Base-by-base conservation (phyloP, 2,888 invertebrate genomes). In the Iselma pallidipennis region DNA sequence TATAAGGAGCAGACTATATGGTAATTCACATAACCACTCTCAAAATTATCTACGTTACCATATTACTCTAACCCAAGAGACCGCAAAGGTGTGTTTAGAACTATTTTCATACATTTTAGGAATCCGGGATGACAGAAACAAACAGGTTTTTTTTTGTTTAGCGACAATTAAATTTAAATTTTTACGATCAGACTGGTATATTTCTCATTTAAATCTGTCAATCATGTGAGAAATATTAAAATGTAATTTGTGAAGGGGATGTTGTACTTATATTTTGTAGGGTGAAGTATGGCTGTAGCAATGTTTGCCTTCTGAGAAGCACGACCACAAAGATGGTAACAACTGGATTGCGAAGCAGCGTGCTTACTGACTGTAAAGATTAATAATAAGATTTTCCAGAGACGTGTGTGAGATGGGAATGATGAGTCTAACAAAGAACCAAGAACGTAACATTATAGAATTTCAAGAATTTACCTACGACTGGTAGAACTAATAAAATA, bases 351-450 rank as follows among this genome's bases (percentile, higher is more conserved):
- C 75, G 70, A 72, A 66, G 69, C 68, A 67, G 74, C 74, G 76
- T 77, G 78, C 76, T 74, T 75, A 76, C 75, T 71, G 75, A 76
- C 75, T 77, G 78, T 76, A 79, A 80, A 79, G 77, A 80, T 80
- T 80, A 78, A 78, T 80, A 79, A 78, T 78, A 76, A 76, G 78
- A 79, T 79, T 79, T 79, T 74, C 70, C 66, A 69, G 74, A 66
- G 72, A 79, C 78, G 78, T 78, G 79, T 79, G 37, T 78, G 75
- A 76, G 77, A 78, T 77, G 74, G 76, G 72, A 80, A 79, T 77
- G 76, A 76, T 74, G 72, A 69, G 70, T 68, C 66, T 70, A 72
- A 70, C 71, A 71, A 71, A 70, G 69, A 69, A 61, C 66, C 63
- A 65, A 16, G 50, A 55, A 56, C 49, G 49, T 29, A 19, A 31